phyloP scores from a whole-genome alignment of 2,113 vertebrate species.

The Podarcis raffonei region DNA sequence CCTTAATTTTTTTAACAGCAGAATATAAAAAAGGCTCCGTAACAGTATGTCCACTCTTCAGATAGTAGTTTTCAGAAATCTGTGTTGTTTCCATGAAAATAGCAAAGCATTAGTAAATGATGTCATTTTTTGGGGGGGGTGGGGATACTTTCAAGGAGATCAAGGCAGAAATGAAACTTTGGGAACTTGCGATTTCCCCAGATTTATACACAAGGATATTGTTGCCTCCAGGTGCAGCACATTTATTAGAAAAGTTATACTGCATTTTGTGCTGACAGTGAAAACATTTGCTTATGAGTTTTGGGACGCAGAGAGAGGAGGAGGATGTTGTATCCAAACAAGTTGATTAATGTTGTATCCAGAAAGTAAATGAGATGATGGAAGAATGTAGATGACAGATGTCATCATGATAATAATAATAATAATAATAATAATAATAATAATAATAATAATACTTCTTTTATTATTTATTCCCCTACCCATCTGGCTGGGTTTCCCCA shows the following conservation, averaged over 20 bases:
- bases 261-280: conserved; percentile 3
- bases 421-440: too few species aligned
- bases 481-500: too few species aligned
- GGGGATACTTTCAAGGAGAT: conserved; percentile 12
- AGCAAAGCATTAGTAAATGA: background rate
- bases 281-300: background rate
- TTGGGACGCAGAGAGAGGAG: background rate
- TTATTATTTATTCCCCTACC: too few species aligned
- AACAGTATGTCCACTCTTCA: background rate
- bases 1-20: too few species aligned
- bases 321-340: background rate
- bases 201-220: background rate
- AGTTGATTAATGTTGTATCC: background rate
- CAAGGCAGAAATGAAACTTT: conserved; percentile 31
- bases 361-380: background rate
- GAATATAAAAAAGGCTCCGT: background rate
- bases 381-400: background rate
- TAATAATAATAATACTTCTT: too few species aligned
- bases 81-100: background rate
- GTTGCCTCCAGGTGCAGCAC: conserved; percentile 35
- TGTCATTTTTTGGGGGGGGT: background rate
- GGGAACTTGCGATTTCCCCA: conserved; percentile 28
- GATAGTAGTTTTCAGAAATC: background rate
- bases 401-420: fast-evolving
- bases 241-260: conserved; percentile 43